Percentiles rank a stretch among this genome's conserved stretches.
phyloP scores from a whole-genome alignment of 2,113 vertebrate genomes.

The Peromyscus maniculatus region DNA sequence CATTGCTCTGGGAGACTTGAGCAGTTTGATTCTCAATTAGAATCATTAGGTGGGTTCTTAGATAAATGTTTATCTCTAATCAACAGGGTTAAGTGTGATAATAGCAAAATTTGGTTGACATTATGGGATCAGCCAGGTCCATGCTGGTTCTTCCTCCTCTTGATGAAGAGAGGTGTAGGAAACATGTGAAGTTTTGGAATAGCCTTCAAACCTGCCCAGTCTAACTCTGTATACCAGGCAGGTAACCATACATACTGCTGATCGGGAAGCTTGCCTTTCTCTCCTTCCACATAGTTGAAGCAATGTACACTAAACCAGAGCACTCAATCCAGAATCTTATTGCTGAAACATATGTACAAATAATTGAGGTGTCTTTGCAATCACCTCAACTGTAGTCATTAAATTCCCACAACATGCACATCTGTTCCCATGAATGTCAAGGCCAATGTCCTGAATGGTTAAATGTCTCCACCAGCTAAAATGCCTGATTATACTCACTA shows the following conservation, averaged over 20 bases:
- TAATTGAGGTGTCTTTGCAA: conserved; percentile 54
- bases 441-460: not conserved
- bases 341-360: conserved; percentile 3
- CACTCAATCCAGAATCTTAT: not conserved
- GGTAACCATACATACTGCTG: not conserved
- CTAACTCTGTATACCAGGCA: not conserved
- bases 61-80: conserved; percentile 42
- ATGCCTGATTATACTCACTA: conserved; percentile 17
- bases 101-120: conserved; percentile 10
- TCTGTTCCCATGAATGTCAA: conserved; percentile 1
- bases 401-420: conserved; percentile 16
- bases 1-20: not conserved
- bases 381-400: not conserved
- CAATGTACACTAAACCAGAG: not conserved
- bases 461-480: conserved; percentile 7
- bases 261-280: not conserved
- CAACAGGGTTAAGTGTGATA: not conserved
- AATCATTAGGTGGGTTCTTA: conserved; percentile 11
- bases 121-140: not conserved
- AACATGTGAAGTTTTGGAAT: not conserved
- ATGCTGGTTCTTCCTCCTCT: not conserved
- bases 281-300: not conserved
- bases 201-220: not conserved
- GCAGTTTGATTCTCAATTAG: not conserved
- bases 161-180: not conserved